Evolutionary conservation across 2,797 vertebrate species (phyloP), one percentile per base, ranked within the genome.

Genomic region (Enteromius radiatus): DNA sequence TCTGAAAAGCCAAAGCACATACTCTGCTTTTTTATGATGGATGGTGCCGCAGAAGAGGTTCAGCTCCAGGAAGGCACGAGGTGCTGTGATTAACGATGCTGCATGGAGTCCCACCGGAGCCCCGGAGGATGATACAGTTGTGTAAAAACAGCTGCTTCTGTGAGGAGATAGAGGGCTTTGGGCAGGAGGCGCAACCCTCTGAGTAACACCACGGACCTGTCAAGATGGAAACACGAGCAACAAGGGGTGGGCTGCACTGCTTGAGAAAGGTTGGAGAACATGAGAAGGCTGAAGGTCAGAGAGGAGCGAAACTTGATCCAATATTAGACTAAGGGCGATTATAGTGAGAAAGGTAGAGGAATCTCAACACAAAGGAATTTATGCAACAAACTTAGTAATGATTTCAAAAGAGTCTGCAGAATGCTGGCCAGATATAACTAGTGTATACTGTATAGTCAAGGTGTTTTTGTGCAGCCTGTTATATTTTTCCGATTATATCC

Each of bases 31-130:
- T 86, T 94, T 93, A 94, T 94, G 94, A 95, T 94, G 92, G 93
- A 95, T 95, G 93, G 95, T 91, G 91, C 88, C 83, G 90, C 86
- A 89, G 90, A 81, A 75, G 93, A 91, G 92, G 92, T 93, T 92
- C 69, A 45, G 94, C 90, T 92, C 82, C 10, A 80, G 92, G 90
- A 92, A 94, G 91, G 92, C 1, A 0, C 84, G 84, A 87, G 90
- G 85, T 90, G 83, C 90, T 94, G 94, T 94, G 93, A 95, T 95
- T 95, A 95, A 96, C 91, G 93, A 93, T 90, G 90, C 89, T 82
- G 76, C 90, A 89, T 89, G 88, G 89, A 84, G 88, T 95, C 94
- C 91, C 92, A 92, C 88, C 94, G 94, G 93, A 94, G 85, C 90
- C 88, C 73, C 85, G 85, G 89, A 91, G 92, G 93, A 91, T 91